Base-by-base conservation (phyloP, 2,113 vertebrate species). In the Vidua macroura region DNA sequence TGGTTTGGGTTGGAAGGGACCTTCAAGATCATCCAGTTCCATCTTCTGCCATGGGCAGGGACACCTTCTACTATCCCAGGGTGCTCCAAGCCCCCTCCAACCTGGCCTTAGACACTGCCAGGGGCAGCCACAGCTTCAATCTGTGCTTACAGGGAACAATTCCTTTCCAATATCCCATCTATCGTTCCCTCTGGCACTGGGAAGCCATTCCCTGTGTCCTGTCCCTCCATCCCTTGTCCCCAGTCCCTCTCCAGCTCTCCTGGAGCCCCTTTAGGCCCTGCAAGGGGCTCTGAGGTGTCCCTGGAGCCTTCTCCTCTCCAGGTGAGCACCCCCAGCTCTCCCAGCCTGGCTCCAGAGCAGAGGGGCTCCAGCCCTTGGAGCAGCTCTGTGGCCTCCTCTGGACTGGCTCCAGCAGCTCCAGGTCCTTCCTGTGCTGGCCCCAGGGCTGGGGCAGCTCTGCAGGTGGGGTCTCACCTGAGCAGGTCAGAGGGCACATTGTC, bases 21-120 rank as follows among this genome's bases (percentile, higher is more conserved):
- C 20, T 31, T 68, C 46, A 25, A 39, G 7, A 2, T 12, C 46
- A 39, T n/a, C 19, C 22, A 6, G 11, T 75, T 8, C 39, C 46
- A 53, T 23, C 19, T 21, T 28, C n/a, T 75, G 28, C 46, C 24
- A 3, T 6, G 10, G 33, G 5, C 28, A 75, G 28, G 46, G 28
- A n/a, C n/a, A 60, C n/a, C 16, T 75, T 4, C 46, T 4, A 18
- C 24, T 6, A 1, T 4, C 53, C 28, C 60, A 46, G 23, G 5
- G 0, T 30, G 53, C 53, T 89, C 24, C n/a, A 44, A 81, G 43
- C 43, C 21, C 6, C 0, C 0, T 59, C 52, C 59, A 41, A 0
- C 62, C 39, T 53, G 62, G 6, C 52, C 23, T 68, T n/a, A 53
- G 24, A 5, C n/a, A 22, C 28, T 88, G 0, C 52, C 44, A 88